Evolutionary conservation across 2,113 vertebrate species (phyloP).

Genomic region (Phalacrocorax brasilianus): DNA sequence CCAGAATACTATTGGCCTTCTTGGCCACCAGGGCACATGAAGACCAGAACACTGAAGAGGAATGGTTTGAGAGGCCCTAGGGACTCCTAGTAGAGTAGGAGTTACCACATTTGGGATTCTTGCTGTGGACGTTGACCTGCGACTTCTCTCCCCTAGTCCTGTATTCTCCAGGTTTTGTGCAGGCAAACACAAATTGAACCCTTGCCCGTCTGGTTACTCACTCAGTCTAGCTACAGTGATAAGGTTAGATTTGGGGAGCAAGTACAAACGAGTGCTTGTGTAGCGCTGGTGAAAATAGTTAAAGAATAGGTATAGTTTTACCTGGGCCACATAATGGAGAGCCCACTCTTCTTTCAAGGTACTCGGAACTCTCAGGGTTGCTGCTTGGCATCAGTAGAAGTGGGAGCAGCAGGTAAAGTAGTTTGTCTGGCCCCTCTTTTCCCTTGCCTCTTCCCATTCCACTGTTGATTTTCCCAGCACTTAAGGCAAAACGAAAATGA

Average conservation of each 20-base stretch:
- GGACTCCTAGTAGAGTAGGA: not conserved
- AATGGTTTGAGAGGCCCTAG: not conserved
- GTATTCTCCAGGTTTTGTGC: not conserved
- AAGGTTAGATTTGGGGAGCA: not conserved
- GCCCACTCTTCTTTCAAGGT: not conserved
- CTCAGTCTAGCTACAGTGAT: not conserved
- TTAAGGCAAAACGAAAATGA: not conserved
- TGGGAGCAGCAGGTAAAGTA: not conserved
- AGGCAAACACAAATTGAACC: not conserved
- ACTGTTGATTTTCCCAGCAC: not conserved
- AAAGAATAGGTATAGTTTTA: not conserved
- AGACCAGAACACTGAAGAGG: too few species aligned
- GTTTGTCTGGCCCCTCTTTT: not conserved
- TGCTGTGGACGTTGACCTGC: not conserved
- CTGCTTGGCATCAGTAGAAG: not conserved
- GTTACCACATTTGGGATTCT: not conserved
- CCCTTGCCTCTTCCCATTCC: not conserved
- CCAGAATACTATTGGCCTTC: too few species aligned
- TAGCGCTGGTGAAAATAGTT: not conserved
- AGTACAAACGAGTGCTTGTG: not conserved
- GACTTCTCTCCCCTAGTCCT: not conserved
- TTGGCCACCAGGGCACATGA: too few species aligned
- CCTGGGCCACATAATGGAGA: not conserved
- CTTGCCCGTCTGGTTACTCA: not conserved
- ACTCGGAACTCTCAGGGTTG: not conserved